phyloP scores from a whole-genome alignment of 2,797 vertebrate species.

The Spinus pinus region DNA sequence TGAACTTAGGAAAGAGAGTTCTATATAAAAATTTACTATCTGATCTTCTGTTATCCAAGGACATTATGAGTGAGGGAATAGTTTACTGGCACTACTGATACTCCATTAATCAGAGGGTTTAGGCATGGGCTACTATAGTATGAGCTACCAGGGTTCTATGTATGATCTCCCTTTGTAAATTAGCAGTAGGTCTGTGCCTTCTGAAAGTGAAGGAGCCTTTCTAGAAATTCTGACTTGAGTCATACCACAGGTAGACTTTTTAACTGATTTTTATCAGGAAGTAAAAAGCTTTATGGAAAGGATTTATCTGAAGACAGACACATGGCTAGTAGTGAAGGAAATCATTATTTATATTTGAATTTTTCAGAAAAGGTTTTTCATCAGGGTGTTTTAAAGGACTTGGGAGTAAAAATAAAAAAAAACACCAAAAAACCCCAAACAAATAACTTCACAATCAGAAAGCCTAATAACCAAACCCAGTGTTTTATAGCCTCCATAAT shows the following conservation, averaged over 20 bases:
- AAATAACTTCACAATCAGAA: not conserved
- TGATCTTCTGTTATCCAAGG: not conserved
- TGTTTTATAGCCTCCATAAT: not conserved
- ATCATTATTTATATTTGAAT: not conserved
- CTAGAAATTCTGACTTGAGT: not conserved
- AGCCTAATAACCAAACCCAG: accelerated
- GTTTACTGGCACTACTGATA: not conserved
- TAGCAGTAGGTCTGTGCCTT: not conserved
- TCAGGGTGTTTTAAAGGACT: not conserved
- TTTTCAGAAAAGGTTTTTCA: not conserved
- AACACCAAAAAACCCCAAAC: accelerated
- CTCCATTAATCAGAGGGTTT: not conserved
- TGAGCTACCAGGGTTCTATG: not conserved
- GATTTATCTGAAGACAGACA: not conserved
- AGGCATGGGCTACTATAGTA: not conserved
- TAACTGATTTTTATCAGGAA: not conserved
- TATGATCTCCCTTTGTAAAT: not conserved
- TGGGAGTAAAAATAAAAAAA: too few species aligned
- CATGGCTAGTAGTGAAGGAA: not conserved
- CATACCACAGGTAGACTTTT: not conserved
- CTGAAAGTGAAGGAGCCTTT: not conserved
- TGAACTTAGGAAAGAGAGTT: not conserved
- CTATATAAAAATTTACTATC: not conserved
- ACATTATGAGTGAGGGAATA: not conserved
- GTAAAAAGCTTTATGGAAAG: not conserved